A percentile compares a stretch with the other conserved stretches of the same genome.
These are phyloP conservation scores for Caenorhabditis imperialis DNA, from an alignment of 2,888 invertebrate species.

Conservation along the genomic window DNA sequence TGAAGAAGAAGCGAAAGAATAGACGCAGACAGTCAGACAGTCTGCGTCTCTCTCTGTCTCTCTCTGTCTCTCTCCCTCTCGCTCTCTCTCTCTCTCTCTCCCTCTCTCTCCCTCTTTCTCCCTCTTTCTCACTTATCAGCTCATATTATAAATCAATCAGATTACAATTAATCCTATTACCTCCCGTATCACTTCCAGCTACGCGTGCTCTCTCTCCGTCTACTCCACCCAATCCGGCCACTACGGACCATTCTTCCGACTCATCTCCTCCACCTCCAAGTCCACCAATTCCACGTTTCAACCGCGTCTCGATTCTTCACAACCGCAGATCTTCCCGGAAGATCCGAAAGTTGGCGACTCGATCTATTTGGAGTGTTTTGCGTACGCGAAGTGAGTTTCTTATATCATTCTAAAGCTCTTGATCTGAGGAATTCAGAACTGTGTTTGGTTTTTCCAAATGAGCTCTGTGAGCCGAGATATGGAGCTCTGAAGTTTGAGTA, in stretches of 20 bases:
- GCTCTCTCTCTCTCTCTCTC: too few relatives aligned
- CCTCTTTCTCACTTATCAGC: too few relatives aligned
- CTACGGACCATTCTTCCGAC: slow-evolving; percentile 77
- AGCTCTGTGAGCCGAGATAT: too few relatives aligned
- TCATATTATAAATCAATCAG: too few relatives aligned
- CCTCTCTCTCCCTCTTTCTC: too few relatives aligned
- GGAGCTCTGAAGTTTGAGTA: too few relatives aligned
- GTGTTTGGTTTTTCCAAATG: too few relatives aligned
- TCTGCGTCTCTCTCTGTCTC: too few relatives aligned
- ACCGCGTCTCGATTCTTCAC: slow-evolving; percentile 70
- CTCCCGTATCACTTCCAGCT: too few relatives aligned
- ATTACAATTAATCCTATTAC: too few relatives aligned
- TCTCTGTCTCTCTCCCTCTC: too few relatives aligned
- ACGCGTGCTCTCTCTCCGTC: slow-evolving; percentile 75
- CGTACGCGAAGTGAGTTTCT: slow-evolving; percentile 74
- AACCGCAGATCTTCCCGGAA: slow-evolving; percentile 75
- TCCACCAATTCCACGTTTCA: slow-evolving; percentile 40
- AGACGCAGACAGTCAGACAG: too few relatives aligned
- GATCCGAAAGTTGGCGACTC: slow-evolving; percentile 71
- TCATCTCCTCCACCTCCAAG: slow-evolving; percentile 56
- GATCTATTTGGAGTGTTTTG: slow-evolving; percentile 77
- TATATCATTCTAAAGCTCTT: background rate
- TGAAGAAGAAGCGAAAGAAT: background rate
- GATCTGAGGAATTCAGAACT: background rate
- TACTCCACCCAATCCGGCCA: slow-evolving; percentile 73